These are phyloP conservation scores for Galleria mellonella DNA, from an alignment of 1,140 invertebrate species.

Conservation along the genomic window DNA sequence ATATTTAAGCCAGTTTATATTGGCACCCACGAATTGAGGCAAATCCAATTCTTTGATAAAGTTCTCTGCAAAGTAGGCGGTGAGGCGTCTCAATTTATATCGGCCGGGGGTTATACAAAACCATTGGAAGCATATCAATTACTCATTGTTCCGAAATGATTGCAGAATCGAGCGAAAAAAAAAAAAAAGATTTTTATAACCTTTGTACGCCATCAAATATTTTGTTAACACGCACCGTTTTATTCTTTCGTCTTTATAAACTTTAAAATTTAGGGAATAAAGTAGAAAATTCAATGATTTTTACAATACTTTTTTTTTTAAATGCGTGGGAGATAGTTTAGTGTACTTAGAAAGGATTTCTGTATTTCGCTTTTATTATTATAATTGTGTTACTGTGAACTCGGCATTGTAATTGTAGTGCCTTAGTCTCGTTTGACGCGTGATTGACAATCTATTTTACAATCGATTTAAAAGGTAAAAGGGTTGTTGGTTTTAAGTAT, in stretches of 20 bases:
- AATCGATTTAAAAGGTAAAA: no score
- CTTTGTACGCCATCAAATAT: slow-evolving; percentile 6
- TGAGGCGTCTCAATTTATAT: slow-evolving; percentile 3
- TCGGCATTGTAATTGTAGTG: no score
- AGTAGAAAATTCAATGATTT: slow-evolving; percentile 10
- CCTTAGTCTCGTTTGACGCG: no score
- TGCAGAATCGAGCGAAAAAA: slow-evolving; percentile 45
- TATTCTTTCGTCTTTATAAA: not conserved
- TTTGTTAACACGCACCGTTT: not conserved
- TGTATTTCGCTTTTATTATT: no score
- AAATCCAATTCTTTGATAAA: not conserved
- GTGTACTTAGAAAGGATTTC: no score
- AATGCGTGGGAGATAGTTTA: slow-evolving; percentile 38
- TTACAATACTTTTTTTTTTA: slow-evolving; percentile 23
- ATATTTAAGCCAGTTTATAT: slow-evolving; percentile 21
- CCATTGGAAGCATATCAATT: slow-evolving; percentile 52
- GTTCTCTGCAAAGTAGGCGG: not conserved
- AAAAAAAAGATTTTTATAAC: slow-evolving; percentile 31
- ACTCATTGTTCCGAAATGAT: slow-evolving; percentile 45
- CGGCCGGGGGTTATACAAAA: slow-evolving; percentile 38
- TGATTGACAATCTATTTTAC: no score
- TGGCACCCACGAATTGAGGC: slow-evolving; percentile 10
- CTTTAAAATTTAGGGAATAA: slow-evolving; percentile 4
- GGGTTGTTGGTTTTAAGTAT: no score
- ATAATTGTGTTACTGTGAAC: no score